phyloP scores from a whole-genome alignment of 2,888 invertebrate species.

The Dryococelus australis region DNA sequence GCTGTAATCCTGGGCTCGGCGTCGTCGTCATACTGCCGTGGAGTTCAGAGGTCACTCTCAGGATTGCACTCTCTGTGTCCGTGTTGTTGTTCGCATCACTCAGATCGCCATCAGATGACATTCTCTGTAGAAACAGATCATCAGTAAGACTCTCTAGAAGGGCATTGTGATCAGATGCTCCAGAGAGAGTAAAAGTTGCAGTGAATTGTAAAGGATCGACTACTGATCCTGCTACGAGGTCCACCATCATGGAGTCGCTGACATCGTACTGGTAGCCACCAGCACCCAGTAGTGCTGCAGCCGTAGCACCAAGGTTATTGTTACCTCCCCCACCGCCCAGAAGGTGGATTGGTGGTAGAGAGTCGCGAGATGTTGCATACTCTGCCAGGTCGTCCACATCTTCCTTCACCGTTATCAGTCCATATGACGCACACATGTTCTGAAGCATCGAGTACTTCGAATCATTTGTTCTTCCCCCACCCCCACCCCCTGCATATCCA shows the following conservation, averaged over 20 bases:
- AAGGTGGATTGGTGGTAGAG: slow-evolving; percentile 27
- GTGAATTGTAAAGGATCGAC: slow-evolving; percentile 85
- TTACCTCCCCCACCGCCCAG: background rate
- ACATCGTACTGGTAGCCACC: slow-evolving; percentile 29
- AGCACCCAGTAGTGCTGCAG: slow-evolving; percentile 24
- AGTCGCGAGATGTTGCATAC: slow-evolving; percentile 37
- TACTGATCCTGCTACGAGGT: slow-evolving; percentile 76
- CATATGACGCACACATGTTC: slow-evolving; percentile 79
- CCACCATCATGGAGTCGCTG: slow-evolving; percentile 77
- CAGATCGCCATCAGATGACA: slow-evolving; percentile 57
- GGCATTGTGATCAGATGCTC: slow-evolving; percentile 75
- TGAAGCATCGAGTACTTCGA: slow-evolving; percentile 82
- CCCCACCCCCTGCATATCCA: slow-evolving; percentile 36
- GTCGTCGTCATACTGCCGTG: background rate
- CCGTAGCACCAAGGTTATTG: background rate
- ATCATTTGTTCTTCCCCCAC: slow-evolving; percentile 28
- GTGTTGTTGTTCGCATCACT: slow-evolving; percentile 31
- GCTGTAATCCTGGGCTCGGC: background rate
- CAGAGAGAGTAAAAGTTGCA: slow-evolving; percentile 80
- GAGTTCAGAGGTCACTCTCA: background rate
- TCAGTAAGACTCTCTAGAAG: slow-evolving; percentile 81
- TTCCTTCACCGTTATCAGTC: slow-evolving; percentile 76
- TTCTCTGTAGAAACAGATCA: slow-evolving; percentile 79
- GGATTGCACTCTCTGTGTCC: background rate
- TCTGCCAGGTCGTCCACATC: slow-evolving; percentile 62